phyloP scores from a whole-genome alignment of 2,797 vertebrate genomes.

The Channallabes apus region DNA sequence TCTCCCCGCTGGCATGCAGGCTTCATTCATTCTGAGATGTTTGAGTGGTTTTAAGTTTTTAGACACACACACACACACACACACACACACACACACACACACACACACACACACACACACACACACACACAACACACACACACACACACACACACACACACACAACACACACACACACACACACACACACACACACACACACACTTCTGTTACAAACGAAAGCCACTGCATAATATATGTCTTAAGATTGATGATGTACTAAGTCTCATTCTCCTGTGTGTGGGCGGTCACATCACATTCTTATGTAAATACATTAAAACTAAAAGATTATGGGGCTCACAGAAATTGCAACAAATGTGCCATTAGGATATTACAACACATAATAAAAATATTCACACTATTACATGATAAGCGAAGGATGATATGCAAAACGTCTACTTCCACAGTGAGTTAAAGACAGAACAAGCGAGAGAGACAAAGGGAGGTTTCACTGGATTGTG shows the following conservation, averaged over 20 bases:
- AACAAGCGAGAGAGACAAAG: not conserved
- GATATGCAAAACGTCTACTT: not conserved
- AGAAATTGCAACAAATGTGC: not conserved
- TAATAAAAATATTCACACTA: not conserved
- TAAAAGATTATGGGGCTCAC: not conserved
- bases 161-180: not conserved
- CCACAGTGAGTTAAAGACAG: not conserved
- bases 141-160: no score
- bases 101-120: no score
- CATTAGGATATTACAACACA: slow-evolving; percentile 38
- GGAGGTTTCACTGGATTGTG: not conserved
- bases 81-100: not conserved
- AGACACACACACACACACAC: not conserved
- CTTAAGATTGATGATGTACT: slow-evolving; percentile 10
- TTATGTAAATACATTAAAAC: not conserved
- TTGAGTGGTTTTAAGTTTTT: slow-evolving; percentile 7
- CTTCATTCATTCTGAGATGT: slow-evolving; percentile 34
- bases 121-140: no score
- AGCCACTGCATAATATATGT: slow-evolving; percentile 15
- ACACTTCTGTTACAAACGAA: slow-evolving; percentile 8
- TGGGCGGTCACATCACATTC: not conserved
- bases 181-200: slow-evolving; percentile 17
- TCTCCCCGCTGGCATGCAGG: not conserved
- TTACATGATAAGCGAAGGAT: not conserved
- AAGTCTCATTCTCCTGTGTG: not conserved